Conservation (phyloP, 2,797 vertebrate species). For the Trachops cirrhosus region DNA sequence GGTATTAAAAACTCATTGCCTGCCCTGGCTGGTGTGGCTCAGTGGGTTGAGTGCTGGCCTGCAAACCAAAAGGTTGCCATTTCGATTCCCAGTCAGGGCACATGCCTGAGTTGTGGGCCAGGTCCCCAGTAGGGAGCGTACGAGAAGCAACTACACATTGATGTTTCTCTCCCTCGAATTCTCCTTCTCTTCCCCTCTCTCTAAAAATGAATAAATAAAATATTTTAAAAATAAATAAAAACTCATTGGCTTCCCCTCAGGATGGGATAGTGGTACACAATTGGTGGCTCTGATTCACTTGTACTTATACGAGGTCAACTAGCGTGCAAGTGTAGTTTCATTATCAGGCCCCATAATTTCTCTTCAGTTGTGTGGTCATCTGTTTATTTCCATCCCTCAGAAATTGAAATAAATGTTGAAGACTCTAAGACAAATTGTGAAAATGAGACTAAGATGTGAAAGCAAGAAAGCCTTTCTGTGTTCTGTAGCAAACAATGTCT, state of each 20-base stretch:
- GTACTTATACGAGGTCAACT: neutral
- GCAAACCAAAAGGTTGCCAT: too few relatives aligned
- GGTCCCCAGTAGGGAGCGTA: too few relatives aligned
- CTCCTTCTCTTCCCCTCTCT: too few relatives aligned
- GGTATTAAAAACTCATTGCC: neutral
- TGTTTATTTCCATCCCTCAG: slow-evolving; percentile 12
- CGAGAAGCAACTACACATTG: too few relatives aligned
- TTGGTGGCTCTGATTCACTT: neutral
- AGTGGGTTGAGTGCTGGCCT: too few relatives aligned
- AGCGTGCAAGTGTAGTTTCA: slow-evolving; percentile 11
- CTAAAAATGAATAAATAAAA: too few relatives aligned
- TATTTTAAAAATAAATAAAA: neutral
- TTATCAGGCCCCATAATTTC: neutral
- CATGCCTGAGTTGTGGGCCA: too few relatives aligned
- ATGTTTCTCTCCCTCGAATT: too few relatives aligned
- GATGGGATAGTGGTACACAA: neutral
- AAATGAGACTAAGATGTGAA: slow-evolving; percentile 26
- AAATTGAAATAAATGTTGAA: slow-evolving; percentile 1
- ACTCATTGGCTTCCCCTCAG: neutral
- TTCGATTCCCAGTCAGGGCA: too few relatives aligned
- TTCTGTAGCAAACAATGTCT: neutral
- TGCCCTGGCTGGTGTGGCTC: neutral
- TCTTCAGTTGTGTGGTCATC: neutral
- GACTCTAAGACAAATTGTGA: neutral
- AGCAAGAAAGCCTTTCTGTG: slow-evolving; percentile 32